Conservation (phyloP, 2,113 vertebrate species). For the Ivindomyrus marchei region DNA sequence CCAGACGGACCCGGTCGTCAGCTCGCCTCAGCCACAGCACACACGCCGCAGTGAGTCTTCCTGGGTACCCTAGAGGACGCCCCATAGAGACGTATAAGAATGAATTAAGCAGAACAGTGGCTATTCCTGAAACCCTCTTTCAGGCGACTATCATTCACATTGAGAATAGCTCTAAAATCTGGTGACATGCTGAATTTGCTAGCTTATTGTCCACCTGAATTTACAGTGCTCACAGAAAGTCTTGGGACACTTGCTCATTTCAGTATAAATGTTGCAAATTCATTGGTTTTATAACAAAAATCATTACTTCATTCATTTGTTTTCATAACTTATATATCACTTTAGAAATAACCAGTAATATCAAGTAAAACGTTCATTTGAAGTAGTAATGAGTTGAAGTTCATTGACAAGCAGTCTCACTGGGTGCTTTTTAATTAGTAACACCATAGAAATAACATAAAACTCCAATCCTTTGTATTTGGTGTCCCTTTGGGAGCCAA, state of each 20-base stretch:
- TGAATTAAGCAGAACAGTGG: background rate
- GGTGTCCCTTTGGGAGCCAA: background rate
- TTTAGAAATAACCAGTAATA: background rate
- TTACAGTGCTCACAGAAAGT: background rate
- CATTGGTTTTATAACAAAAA: background rate
- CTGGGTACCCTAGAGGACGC: background rate
- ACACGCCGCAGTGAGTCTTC: slow-evolving; percentile 60
- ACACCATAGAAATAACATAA: background rate
- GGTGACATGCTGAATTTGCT: background rate
- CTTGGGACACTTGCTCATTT: background rate
- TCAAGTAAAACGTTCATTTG: background rate
- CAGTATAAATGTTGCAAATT: background rate
- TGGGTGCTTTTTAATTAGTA: background rate
- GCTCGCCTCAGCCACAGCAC: slow-evolving; percentile 59
- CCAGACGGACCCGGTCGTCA: slow-evolving; percentile 52
- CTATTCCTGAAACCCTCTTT: background rate
- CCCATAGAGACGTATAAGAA: background rate
- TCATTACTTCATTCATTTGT: background rate
- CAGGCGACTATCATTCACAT: background rate
- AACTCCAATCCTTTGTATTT: background rate
- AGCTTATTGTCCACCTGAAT: background rate
- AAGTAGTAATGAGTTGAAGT: background rate
- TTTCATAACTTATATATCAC: background rate
- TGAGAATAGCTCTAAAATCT: background rate
- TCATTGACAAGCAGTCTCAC: background rate